Percentiles rank a stretch among this genome's conserved stretches.
Evolutionary conservation across 2,797 vertebrate genomes (phyloP).

Genomic region (Perdix hodgsoniae): DNA sequence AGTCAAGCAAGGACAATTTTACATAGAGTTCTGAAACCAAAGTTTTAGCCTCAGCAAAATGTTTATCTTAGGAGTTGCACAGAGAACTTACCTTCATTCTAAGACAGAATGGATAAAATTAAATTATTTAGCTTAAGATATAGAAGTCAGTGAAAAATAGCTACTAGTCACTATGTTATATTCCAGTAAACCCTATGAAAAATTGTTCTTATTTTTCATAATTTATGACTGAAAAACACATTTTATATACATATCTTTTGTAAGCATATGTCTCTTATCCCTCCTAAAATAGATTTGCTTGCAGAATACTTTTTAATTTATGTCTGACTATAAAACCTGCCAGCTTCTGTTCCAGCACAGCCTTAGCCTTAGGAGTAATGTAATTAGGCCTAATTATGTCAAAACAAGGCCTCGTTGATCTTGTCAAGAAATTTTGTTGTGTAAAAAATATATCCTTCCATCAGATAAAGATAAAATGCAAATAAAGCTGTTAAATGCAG

Average conservation of each 20-base stretch:
- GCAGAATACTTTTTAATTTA: background rate
- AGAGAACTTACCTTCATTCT: background rate
- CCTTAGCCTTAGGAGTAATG: slow-evolving; percentile 39
- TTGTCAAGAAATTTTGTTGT: slow-evolving; percentile 32
- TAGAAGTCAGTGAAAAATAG: background rate
- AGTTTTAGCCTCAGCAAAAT: background rate
- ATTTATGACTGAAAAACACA: background rate
- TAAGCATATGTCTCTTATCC: background rate
- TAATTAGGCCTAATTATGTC: slow-evolving; percentile 49
- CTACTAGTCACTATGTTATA: background rate
- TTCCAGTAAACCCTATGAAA: background rate
- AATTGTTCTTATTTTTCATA: background rate
- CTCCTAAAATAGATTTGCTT: slow-evolving; percentile 3
- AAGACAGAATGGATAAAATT: background rate
- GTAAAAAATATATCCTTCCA: slow-evolving; percentile 40
- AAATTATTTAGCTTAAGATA: background rate
- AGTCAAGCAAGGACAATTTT: background rate
- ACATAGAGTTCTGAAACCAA: background rate
- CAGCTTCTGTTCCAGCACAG: background rate
- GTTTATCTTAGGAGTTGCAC: background rate
- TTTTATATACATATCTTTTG: background rate
- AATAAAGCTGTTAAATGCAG: slow-evolving; percentile 7
- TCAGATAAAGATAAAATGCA: slow-evolving; percentile 48
- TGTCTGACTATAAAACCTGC: slow-evolving; percentile 14
- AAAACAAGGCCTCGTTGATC: slow-evolving; percentile 54